Evolutionary conservation across 2,888 invertebrate genomes (phyloP), one percentile per base, ranked within the genome.

Genomic region (Ganaspis brasiliensis): DNA sequence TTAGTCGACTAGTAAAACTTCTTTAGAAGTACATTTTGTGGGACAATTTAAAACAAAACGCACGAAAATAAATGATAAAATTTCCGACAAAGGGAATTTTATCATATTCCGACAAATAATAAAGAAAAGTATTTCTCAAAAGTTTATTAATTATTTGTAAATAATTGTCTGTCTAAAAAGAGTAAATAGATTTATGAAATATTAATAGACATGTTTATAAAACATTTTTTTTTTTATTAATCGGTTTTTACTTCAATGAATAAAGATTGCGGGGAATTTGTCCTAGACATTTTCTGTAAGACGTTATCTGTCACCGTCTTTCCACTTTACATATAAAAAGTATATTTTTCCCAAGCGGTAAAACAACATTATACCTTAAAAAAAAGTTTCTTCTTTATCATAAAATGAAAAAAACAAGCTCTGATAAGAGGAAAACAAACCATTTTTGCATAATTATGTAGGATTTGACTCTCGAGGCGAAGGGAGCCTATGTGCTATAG

Each of bases 381-480:
- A 21, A 61, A 63, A 63, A 63, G 63, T 63, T 63, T 40, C 6
- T 21, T 40, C 63, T 63, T 40, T 63, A 24, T 63, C 63, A 19
- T 6, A 16, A 63, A 21, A 63, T 37, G 52, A 24, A 63, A 63
- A 63, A 8, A 9, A 14, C 40, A 37, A 40, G 24, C 35, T 40
- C 19, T 35, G 63, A 21, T 63, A 40, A 63, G 14, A 63, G 21
- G 35, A 19, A 63, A 63, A 63, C 63, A 63, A 63, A 19, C 21
- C 63, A 63, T 63, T 12, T 40, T 19, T 40, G 40, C 63, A 40
- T 63, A 63, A 63, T 63, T 63, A 52, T 52, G 52, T 52, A 52
- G 16, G 52, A 52, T 52, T 52, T 52, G 16, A 52, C 52, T 52
- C 52, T 37, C n/a, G 19, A 12, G 19, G 37, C 37, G 14, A 37